Conservation (phyloP, 2,888 invertebrate genomes). For the Epirrhoe alternata region DNA sequence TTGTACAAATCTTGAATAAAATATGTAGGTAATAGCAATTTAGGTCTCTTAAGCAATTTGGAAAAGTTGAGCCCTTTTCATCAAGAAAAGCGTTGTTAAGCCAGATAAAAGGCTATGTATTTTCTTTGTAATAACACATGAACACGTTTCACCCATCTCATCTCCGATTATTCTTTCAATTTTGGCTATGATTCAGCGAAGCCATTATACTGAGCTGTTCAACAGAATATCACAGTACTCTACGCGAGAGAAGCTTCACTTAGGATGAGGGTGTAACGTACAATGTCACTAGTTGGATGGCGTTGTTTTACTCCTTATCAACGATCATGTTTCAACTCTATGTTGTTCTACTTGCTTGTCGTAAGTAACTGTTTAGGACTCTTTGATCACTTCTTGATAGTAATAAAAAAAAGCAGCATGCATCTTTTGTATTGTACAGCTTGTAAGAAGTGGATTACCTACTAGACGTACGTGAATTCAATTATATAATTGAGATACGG, state of each 20-base stretch:
- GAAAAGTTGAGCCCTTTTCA: slow-evolving; percentile 1
- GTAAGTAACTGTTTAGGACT: not conserved
- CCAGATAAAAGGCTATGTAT: slow-evolving; percentile 8
- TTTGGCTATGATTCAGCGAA: slow-evolving; percentile 56
- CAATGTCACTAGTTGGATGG: not conserved
- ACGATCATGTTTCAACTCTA: not conserved
- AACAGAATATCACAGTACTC: slow-evolving; percentile 7
- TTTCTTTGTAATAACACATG: slow-evolving; percentile 20
- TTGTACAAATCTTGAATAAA: not conserved
- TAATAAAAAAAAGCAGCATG: too few relatives aligned
- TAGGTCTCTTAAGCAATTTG: slow-evolving; percentile 4
- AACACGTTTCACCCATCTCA: slow-evolving; percentile 22
- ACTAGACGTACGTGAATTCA: too few relatives aligned
- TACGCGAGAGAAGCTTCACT: not conserved
- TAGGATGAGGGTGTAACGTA: not conserved
- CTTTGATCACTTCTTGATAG: too few relatives aligned
- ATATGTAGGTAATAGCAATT: not conserved
- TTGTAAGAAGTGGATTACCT: too few relatives aligned
- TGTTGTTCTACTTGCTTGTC: not conserved
- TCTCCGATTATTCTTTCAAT: slow-evolving; percentile 55
- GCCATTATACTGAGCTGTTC: slow-evolving; percentile 49
- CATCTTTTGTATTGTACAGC: too few relatives aligned
- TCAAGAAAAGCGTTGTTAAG: slow-evolving; percentile 9
- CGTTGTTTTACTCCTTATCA: not conserved
- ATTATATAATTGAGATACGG: too few relatives aligned